Evolutionary conservation across 2,113 vertebrate genomes (phyloP).

Genomic region (Danio rerio): DNA sequence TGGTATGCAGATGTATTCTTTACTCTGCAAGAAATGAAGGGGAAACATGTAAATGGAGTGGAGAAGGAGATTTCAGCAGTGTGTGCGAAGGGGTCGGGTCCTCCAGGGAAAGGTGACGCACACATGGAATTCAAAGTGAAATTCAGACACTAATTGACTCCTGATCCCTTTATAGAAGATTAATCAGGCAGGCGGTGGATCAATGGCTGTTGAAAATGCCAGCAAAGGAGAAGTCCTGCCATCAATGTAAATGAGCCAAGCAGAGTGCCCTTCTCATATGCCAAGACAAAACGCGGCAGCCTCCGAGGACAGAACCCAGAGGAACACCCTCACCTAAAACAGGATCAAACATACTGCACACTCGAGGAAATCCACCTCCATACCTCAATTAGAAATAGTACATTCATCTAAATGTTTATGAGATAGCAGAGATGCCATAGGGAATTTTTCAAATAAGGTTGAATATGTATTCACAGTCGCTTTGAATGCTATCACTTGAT

Average conservation of each 20-base stretch:
- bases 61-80: constrained; percentile 28
- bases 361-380: not conserved
- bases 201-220: constrained; percentile 56
- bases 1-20: constrained; percentile 26
- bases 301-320: constrained; percentile 12
- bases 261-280: constrained; percentile 31
- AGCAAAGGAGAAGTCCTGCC: constrained; percentile 45
- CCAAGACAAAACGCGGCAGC: constrained; percentile 30
- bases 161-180: constrained; percentile 53
- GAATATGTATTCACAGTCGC: not conserved
- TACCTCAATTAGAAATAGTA: not conserved
- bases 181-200: constrained; percentile 59
- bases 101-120: constrained; percentile 39
- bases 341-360: not conserved
- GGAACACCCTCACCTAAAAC: constrained; percentile 2
- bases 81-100: not conserved
- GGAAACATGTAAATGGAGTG: constrained; percentile 10
- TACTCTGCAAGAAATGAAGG: not conserved
- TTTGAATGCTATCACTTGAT: too few species aligned
- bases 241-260: constrained; percentile 53
- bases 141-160: constrained; percentile 57
- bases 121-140: constrained; percentile 43
- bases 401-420: not conserved
- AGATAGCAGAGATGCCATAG: not conserved
- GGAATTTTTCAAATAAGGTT: not conserved